These are phyloP conservation scores for Pseudochromis fuscus DNA, from an alignment of 2,797 vertebrate genomes.

Conservation along the genomic window DNA sequence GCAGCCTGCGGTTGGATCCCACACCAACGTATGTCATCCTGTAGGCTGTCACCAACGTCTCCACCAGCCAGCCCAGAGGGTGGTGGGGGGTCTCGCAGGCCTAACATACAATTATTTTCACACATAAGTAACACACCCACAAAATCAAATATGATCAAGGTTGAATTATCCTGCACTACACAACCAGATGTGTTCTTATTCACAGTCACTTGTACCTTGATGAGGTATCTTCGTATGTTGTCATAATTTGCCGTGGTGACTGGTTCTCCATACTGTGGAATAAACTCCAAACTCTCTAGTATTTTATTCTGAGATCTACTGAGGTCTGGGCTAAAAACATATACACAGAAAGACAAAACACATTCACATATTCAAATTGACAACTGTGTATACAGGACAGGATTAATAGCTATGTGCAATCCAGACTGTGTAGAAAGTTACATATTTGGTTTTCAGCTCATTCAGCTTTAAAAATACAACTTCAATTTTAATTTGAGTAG, in stretches of 20 bases:
- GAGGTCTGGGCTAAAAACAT: constrained; percentile 87
- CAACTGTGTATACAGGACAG: neutral
- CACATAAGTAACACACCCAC: neutral
- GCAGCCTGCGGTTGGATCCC: constrained; percentile 92
- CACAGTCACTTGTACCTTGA: constrained; percentile 85
- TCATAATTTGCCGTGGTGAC: constrained; percentile 93
- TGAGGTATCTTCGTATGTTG: constrained; percentile 91
- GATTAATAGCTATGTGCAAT: neutral
- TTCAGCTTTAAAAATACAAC: neutral
- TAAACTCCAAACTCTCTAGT: constrained; percentile 95
- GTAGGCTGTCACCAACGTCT: constrained; percentile 95
- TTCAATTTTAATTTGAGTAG: neutral
- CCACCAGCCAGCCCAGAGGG: constrained; percentile 93
- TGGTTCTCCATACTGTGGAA: constrained; percentile 91
- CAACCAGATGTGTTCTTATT: too few species aligned
- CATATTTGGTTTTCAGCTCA: neutral
- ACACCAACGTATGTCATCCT: constrained; percentile 98
- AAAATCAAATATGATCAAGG: neutral
- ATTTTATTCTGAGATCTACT: constrained; percentile 91
- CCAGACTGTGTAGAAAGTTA: neutral
- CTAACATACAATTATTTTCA: constrained; percentile 79
- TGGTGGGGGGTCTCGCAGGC: constrained; percentile 96
- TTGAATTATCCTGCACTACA: neutral
- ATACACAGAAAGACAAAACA: constrained; percentile 28
- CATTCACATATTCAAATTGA: neutral